Evolutionary conservation across 2,797 vertebrate genomes (phyloP).

Genomic region (Typhlichthys eigenmanni): DNA sequence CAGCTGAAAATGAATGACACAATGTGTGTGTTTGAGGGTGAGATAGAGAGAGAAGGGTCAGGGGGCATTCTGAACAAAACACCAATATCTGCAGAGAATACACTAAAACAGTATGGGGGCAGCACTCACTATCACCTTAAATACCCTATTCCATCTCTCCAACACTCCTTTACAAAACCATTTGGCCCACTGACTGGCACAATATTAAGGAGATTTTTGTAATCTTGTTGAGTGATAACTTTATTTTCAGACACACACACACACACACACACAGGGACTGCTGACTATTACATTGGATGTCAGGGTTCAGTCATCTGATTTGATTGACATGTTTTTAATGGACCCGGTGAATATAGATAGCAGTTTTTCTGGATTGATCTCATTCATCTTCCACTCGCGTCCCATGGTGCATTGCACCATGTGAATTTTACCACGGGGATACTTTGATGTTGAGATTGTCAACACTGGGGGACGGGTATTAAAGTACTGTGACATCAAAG

Average conservation of each 20-base stretch:
- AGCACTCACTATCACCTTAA: conserved; percentile 19
- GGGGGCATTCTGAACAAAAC: background rate
- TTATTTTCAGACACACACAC: conserved; percentile 42
- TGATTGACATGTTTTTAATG: conserved; percentile 52
- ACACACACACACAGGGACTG: conserved; percentile 12
- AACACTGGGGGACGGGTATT: too few relatives aligned
- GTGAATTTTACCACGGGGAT: background rate
- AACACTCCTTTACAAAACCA: conserved; percentile 1
- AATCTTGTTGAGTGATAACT: conserved; percentile 64
- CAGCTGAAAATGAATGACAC: too few relatives aligned
- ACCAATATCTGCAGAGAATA: background rate
- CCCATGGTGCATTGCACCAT: background rate
- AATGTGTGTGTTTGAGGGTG: too few relatives aligned
- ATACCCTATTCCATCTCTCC: conserved; percentile 6
- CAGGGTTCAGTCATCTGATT: conserved; percentile 25
- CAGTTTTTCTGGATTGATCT: background rate
- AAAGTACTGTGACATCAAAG: too few relatives aligned
- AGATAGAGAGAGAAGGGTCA: conserved; percentile 1
- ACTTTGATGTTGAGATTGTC: background rate
- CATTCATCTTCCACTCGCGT: background rate
- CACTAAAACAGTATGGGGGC: conserved; percentile 8
- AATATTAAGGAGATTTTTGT: conserved; percentile 37
- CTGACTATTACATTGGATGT: conserved; percentile 15
- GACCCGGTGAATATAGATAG: conserved; percentile 29
- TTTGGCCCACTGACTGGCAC: conserved; percentile 13